Percentiles rank a stretch among this genome's conserved stretches.
phyloP scores from a whole-genome alignment of 2,888 invertebrate genomes.

The Micoletzkya japonica region DNA sequence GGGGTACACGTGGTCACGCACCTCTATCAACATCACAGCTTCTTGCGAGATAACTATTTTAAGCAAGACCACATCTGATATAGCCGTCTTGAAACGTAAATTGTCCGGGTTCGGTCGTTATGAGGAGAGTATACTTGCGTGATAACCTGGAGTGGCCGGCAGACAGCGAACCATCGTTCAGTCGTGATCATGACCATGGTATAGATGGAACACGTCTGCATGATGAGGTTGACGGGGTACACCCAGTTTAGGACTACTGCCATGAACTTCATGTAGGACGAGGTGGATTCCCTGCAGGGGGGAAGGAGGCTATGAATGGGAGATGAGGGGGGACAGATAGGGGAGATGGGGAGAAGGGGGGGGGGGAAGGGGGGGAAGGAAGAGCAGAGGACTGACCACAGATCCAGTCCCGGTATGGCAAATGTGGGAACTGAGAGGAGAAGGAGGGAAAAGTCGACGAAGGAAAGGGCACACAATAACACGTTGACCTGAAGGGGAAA shows the following conservation, averaged over 20 bases:
- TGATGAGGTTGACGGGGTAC: slow-evolving; percentile 59
- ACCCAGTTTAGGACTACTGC: slow-evolving; percentile 56
- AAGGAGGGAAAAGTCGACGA: slow-evolving; percentile 56
- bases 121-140: too few relatives aligned
- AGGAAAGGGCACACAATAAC: slow-evolving; percentile 50
- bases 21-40: neutral
- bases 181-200: slow-evolving; percentile 60
- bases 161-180: slow-evolving; percentile 62
- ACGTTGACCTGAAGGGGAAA: slow-evolving; percentile 23
- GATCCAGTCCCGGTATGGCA: slow-evolving; percentile 52
- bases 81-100: too few relatives aligned
- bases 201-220: slow-evolving; percentile 59
- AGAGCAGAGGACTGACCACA: slow-evolving; percentile 34
- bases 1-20: neutral
- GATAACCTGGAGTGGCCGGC: slow-evolving; percentile 55
- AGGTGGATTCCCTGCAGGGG: neutral
- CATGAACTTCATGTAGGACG: slow-evolving; percentile 36
- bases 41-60: too few relatives aligned
- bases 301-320: neutral
- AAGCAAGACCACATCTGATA: too few relatives aligned
- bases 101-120: neutral
- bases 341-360: neutral
- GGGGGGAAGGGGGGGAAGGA: neutral
- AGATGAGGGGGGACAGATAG: neutral
- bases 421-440: slow-evolving; percentile 58